phyloP scores from a whole-genome alignment of 2,113 vertebrate species.

The Cheilinus undulatus region DNA sequence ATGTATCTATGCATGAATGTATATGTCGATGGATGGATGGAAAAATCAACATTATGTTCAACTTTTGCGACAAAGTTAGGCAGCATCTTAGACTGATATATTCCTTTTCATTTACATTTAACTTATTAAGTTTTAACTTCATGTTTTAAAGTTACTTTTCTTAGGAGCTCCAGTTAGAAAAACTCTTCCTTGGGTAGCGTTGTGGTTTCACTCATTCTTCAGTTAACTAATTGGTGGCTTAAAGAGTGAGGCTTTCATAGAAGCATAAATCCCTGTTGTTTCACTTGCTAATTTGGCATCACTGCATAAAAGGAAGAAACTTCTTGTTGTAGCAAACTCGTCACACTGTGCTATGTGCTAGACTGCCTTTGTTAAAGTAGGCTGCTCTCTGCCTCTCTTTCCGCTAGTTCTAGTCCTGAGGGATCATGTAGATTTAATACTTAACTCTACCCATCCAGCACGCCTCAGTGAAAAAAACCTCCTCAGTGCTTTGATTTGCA shows the following conservation, averaged over 20 bases:
- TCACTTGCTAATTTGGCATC: background rate
- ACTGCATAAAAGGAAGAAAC: background rate
- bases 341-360: background rate
- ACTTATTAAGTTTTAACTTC: too few species aligned
- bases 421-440: background rate
- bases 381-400: background rate
- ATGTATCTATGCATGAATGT: too few species aligned
- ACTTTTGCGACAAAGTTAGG: too few species aligned
- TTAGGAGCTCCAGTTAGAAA: background rate
- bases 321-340: background rate
- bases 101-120: too few species aligned
- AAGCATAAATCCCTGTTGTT: background rate
- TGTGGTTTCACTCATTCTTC: background rate
- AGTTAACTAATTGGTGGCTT: background rate
- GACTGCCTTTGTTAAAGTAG: background rate
- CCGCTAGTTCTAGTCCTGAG: background rate
- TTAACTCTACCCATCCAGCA: background rate
- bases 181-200: background rate
- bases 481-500: conserved; percentile 19
- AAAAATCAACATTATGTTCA: too few species aligned
- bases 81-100: too few species aligned
- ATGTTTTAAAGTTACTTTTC: too few species aligned
- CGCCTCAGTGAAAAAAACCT: background rate
- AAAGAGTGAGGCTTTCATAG: background rate
- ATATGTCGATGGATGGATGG: too few species aligned